Evolutionary conservation across 2,113 vertebrate species (phyloP).

Genomic region (Takifugu bimaculatus): DNA sequence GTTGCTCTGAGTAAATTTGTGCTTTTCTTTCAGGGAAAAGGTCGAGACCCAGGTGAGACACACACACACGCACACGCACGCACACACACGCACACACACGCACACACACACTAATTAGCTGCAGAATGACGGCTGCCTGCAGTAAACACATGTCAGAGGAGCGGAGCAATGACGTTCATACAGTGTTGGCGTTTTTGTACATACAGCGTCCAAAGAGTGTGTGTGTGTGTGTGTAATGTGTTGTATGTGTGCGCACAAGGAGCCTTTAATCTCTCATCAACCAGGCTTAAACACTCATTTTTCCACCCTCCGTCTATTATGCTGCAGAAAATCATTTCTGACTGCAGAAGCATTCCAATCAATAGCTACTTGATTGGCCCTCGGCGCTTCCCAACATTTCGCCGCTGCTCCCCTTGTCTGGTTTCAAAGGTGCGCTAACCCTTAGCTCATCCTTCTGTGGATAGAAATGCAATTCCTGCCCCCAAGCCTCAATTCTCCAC

Average conservation of each 20-base stretch:
- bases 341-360: slow-evolving; percentile 66
- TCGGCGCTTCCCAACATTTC: slow-evolving; percentile 51
- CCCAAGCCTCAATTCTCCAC: slow-evolving; percentile 58
- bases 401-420: slow-evolving; percentile 42
- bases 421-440: slow-evolving; percentile 54
- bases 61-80: not conserved
- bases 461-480: slow-evolving; percentile 55
- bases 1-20: not conserved
- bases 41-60: slow-evolving; percentile 81
- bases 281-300: slow-evolving; percentile 43
- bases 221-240: slow-evolving; percentile 1
- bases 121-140: no score
- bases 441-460: slow-evolving; percentile 50
- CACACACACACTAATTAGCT: no score
- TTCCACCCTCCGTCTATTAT: slow-evolving; percentile 55
- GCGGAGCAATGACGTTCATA: no score
- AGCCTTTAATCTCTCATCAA: slow-evolving; percentile 59
- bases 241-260: not conserved
- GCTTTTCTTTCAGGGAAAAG: slow-evolving; percentile 75
- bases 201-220: slow-evolving; percentile 7
- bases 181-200: no score
- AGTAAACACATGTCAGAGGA: no score
- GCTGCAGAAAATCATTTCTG: slow-evolving; percentile 66
- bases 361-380: slow-evolving; percentile 68
- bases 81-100: not conserved